These are phyloP conservation scores for Erythrocercus mccallii DNA, from an alignment of 2,113 vertebrate species.

Conservation along the genomic window DNA sequence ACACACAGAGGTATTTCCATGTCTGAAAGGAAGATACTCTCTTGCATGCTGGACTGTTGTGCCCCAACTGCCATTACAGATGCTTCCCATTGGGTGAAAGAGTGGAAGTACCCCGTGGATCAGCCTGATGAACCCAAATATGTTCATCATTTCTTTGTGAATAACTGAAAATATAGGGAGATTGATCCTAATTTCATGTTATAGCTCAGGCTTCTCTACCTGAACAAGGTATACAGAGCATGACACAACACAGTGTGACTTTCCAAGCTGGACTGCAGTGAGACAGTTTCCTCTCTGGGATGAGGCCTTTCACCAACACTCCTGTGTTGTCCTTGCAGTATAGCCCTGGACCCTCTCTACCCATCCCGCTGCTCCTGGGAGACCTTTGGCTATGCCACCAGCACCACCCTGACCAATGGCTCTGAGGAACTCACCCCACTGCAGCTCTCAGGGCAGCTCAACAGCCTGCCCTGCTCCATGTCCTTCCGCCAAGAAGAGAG, in stretches of 20 bases:
- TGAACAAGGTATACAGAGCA: not conserved
- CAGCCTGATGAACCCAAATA: not conserved
- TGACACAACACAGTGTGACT: not conserved
- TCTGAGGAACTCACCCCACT: slow-evolving; percentile 84
- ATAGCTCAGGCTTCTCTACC: not conserved
- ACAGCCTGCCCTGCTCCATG: slow-evolving; percentile 91
- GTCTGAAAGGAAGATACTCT: not conserved
- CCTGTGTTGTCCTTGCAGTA: slow-evolving; percentile 70
- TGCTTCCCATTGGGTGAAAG: not conserved
- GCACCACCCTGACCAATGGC: slow-evolving; percentile 76
- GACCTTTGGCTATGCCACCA: slow-evolving; percentile 91
- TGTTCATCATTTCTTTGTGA: not conserved
- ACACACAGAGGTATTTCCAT: not conserved
- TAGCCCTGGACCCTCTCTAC: slow-evolving; percentile 94
- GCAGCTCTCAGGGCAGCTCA: slow-evolving; percentile 88
- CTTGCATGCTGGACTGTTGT: not conserved
- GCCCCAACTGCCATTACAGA: not conserved
- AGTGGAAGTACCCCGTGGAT: not conserved
- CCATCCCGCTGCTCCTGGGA: slow-evolving; percentile 99
- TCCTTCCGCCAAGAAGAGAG: slow-evolving; percentile 94
- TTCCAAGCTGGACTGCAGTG: not conserved
- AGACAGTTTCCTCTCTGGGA: not conserved
- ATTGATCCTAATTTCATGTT: not conserved
- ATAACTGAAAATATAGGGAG: not conserved
- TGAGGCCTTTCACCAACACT: not conserved